Evolutionary conservation across 2,113 vertebrate genomes (phyloP), one percentile per base, ranked within the genome.

Genomic region (Brachyhypopomus gauderio): DNA sequence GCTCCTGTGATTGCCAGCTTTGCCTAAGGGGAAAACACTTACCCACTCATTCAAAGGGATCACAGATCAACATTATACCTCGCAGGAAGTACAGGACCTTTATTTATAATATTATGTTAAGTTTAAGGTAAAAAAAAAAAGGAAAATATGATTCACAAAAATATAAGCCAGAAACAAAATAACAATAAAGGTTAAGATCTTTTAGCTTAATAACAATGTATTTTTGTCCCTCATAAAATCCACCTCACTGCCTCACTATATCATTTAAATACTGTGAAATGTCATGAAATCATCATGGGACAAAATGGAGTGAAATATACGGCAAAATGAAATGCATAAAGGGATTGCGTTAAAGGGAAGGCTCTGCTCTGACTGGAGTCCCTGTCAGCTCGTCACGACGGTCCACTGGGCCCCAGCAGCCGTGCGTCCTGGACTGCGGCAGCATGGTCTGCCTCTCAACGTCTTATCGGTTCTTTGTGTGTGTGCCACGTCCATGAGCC

Each of bases 331-430:
- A 79, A 64, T 17, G 11, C 55, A 14, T 69, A 70, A 64, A 71
- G 30, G 23, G 64, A 63, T 74, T 86, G 78, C 55, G 3, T 52
- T 69, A 70, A 64, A 71, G 30, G 23, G 70, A 58, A 78, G 85
- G 78, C 69, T 82, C 11, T 3, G 48, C 62, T 36, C 27, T 87
- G 80, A 90, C 87, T 76, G 84, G 45, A 81, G 87, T 81, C 69
- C 75, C 55, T 71, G 82, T 84, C 72, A 77, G 75, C 84, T 85
- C 74, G 85, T 81, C 76, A 88, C 72, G 86, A 72, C 27, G 67
- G 72, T 45, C 78, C 75, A 69, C 85, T 72, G 85, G 81, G 75
- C 71, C 74, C 41, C 41, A 41, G 41, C 41, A 41, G 41, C 9
- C 9, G 9, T 1, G 5, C 9, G 12, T 11, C 45, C 45, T 3